These are phyloP conservation scores for Numida meleagris DNA, from an alignment of 2,113 vertebrate species.

Conservation along the genomic window DNA sequence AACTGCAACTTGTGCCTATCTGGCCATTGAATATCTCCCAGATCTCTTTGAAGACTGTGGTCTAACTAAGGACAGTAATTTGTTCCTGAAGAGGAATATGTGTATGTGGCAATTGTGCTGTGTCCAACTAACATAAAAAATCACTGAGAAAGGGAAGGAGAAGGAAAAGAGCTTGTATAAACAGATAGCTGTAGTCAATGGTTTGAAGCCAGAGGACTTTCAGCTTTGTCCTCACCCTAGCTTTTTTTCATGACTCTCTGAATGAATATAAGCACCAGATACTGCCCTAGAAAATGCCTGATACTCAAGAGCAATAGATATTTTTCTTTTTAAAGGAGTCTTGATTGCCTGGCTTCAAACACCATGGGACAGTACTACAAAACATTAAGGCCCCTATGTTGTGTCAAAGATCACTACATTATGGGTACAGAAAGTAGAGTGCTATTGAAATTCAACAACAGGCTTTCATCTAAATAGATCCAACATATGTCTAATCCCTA, in stretches of 20 bases:
- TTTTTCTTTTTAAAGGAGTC: background rate
- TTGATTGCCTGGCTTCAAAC: background rate
- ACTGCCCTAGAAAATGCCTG: background rate
- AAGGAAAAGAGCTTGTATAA: background rate
- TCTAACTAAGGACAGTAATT: background rate
- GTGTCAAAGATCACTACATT: background rate
- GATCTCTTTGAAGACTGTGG: background rate
- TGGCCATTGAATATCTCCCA: background rate
- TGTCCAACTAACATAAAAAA: background rate
- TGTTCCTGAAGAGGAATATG: accelerated
- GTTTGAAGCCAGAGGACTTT: background rate
- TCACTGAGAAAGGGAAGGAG: background rate
- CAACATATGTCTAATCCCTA: background rate
- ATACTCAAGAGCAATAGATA: background rate
- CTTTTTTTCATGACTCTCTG: background rate
- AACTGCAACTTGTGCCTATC: background rate
- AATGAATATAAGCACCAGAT: background rate
- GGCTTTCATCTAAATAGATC: background rate
- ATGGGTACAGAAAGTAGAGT: background rate
- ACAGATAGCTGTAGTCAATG: background rate
- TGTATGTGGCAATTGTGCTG: background rate
- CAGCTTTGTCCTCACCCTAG: background rate
- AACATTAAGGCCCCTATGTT: background rate
- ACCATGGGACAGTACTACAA: background rate
- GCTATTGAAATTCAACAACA: background rate